Conservation (phyloP, 1,140 invertebrate genomes). For the Solenopsis invicta region DNA sequence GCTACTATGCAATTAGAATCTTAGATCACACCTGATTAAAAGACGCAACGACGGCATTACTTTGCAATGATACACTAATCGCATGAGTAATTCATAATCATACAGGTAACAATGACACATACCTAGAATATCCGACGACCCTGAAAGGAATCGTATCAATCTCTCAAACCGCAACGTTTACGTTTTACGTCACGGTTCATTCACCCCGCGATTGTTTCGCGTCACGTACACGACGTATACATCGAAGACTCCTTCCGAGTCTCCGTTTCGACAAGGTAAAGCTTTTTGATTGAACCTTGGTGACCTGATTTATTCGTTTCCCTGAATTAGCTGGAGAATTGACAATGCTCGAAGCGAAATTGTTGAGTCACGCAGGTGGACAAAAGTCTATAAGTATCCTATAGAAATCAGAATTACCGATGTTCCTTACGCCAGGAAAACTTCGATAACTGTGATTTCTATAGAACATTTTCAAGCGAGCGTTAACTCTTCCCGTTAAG, state of each 20-base stretch:
- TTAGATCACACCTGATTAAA: not conserved
- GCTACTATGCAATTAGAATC: not conserved
- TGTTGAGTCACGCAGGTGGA: constrained; percentile 24
- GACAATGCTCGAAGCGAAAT: not conserved
- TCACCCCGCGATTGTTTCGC: constrained; percentile 33
- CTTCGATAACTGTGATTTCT: not conserved
- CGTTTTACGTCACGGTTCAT: constrained; percentile 46
- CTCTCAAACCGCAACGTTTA: not conserved
- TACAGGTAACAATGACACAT: not conserved
- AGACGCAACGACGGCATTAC: not conserved
- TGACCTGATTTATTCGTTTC: constrained; percentile 41
- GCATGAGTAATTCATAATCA: not conserved
- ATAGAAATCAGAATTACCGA: not conserved
- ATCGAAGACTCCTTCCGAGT: not conserved
- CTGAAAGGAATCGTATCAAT: constrained; percentile 12
- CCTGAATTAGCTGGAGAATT: constrained; percentile 2
- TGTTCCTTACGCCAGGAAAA: not conserved
- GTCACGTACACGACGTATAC: not conserved
- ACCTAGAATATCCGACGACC: not conserved
- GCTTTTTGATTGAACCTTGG: constrained; percentile 25
- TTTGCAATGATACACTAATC: not conserved
- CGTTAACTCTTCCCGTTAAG: not conserved
- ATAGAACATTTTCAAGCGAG: not conserved
- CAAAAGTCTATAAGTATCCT: not conserved
- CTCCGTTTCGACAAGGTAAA: constrained; percentile 11